Evolutionary conservation across 1,140 invertebrate genomes (phyloP).

Genomic region (Cyrtorhinus lividipennis): DNA sequence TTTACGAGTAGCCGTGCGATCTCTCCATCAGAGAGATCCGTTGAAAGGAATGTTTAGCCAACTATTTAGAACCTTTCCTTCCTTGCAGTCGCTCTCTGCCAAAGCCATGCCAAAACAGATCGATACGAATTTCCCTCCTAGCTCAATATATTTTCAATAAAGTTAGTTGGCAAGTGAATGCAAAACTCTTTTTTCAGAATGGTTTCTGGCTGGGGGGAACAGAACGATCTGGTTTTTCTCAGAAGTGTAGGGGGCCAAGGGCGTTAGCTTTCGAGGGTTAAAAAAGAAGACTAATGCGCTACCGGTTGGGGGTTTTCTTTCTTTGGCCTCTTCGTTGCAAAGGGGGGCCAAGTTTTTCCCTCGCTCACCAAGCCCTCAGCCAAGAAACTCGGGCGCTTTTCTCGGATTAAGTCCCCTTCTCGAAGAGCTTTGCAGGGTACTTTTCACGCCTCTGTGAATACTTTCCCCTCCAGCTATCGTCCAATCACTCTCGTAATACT

Average conservation of each 20-base stretch:
- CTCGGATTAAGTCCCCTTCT: not conserved
- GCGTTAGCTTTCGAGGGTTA: not conserved
- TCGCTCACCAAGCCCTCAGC: not conserved
- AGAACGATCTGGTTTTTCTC: no score
- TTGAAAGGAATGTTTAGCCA: not conserved
- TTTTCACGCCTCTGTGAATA: constrained; percentile 3
- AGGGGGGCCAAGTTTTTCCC: not conserved
- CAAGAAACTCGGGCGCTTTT: not conserved
- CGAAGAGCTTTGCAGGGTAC: not conserved
- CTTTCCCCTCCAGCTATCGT: not conserved
- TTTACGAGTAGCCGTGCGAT: not conserved
- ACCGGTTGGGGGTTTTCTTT: not conserved
- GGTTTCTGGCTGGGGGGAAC: no score
- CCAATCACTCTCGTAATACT: constrained; percentile 8
- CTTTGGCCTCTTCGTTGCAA: not conserved
- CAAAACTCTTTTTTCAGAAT: not conserved
- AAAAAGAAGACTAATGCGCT: constrained; percentile 8
- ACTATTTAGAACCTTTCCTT: not conserved
- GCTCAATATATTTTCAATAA: constrained; percentile 7
- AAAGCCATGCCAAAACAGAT: not conserved
- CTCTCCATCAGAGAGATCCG: not conserved
- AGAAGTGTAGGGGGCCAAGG: not conserved
- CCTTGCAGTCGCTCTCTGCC: not conserved
- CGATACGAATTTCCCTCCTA: not conserved
- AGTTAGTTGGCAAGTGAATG: constrained; percentile 1